Conservation (phyloP, 2,113 vertebrate species). For the Phoenicopterus ruber region DNA sequence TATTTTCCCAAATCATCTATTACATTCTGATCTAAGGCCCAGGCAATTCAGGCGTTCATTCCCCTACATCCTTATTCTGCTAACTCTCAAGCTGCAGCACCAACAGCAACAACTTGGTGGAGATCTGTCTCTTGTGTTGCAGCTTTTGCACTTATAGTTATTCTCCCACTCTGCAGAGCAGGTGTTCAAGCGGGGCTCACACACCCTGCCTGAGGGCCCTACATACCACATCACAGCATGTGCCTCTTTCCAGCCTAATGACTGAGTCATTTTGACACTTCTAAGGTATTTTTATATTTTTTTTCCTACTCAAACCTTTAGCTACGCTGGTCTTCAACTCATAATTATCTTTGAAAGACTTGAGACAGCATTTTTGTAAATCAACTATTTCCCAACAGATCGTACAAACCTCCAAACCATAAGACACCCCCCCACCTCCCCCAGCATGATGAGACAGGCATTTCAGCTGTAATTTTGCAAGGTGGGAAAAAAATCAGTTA, state of each 20-base stretch:
- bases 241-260: background rate
- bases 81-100: background rate
- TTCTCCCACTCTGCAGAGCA: rapidly evolving
- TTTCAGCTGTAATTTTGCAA: background rate
- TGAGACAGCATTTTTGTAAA: rapidly evolving
- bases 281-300: background rate
- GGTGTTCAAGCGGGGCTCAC: rapidly evolving
- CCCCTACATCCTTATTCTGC: background rate
- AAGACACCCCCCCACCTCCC: background rate
- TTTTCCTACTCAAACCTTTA: background rate
- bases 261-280: background rate
- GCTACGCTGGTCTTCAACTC: background rate
- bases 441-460: background rate
- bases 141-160: background rate
- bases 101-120: background rate
- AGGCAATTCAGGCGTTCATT: background rate
- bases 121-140: background rate
- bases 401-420: background rate
- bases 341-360: background rate
- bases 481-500: background rate
- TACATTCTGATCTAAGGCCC: background rate
- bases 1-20: background rate
- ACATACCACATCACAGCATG: rapidly evolving
- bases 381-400: background rate
- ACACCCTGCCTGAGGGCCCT: background rate